phyloP scores from a whole-genome alignment of 1,140 invertebrate genomes.

The Lethocerus indicus region DNA sequence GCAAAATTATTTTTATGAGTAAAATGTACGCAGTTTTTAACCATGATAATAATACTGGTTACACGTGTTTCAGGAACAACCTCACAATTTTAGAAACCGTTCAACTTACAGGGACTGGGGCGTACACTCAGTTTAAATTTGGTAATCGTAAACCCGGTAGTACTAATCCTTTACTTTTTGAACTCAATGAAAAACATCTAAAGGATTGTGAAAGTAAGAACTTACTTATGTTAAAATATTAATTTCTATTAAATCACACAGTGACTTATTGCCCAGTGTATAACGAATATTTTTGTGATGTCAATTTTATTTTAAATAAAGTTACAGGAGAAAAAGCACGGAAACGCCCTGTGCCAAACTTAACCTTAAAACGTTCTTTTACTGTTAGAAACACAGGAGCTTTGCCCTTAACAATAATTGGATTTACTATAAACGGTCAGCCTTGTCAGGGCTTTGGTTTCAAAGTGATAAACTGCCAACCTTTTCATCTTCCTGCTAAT shows the following conservation, averaged over 20 bases:
- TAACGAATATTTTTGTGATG: not conserved
- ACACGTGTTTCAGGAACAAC: conserved; percentile 57
- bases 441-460: conserved; percentile 79
- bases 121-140: conserved; percentile 71
- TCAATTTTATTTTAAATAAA: conserved; percentile 13
- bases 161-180: conserved; percentile 54
- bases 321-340: conserved; percentile 29
- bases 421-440: conserved; percentile 56
- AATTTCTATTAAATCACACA: not conserved
- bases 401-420: conserved; percentile 54
- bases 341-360: conserved; percentile 38
- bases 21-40: not conserved
- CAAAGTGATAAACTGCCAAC: conserved; percentile 62
- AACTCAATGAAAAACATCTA: conserved; percentile 67
- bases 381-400: conserved; percentile 77
- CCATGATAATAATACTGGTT: too few species aligned
- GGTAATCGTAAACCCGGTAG: conserved; percentile 75
- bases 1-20: too few species aligned
- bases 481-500: conserved; percentile 67
- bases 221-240: not conserved
- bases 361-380: conserved; percentile 70
- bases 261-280: not conserved
- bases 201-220: conserved; percentile 59
- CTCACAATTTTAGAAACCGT: conserved; percentile 80
- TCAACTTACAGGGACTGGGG: conserved; percentile 63